phyloP scores from a whole-genome alignment of 2,888 invertebrate genomes.

The Heliconius sara region DNA sequence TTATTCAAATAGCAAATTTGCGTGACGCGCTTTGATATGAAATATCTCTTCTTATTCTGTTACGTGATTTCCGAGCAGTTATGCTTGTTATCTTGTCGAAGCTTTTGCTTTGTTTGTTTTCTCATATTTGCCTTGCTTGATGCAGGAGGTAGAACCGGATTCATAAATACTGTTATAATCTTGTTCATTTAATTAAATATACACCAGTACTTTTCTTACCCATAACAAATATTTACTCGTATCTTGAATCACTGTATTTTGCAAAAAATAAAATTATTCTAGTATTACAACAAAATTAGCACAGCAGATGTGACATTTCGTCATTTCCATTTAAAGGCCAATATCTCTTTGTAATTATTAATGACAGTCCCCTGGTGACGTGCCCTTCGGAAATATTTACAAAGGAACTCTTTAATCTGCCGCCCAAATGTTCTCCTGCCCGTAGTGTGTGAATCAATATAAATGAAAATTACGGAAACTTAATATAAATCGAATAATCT shows the following conservation, averaged over 20 bases:
- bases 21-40: conserved; percentile 65
- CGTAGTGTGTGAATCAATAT: conserved; percentile 68
- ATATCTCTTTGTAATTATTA: conserved; percentile 76
- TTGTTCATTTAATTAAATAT: conserved; percentile 50
- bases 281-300: conserved; percentile 1
- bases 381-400: conserved; percentile 74
- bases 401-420: conserved; percentile 67
- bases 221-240: background rate
- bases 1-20: conserved; percentile 66
- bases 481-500: conserved; percentile 83
- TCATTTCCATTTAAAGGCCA: conserved; percentile 65
- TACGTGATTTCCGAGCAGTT: conserved; percentile 61
- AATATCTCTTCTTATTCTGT: conserved; percentile 68
- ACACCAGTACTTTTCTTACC: conserved; percentile 15
- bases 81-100: conserved; percentile 60
- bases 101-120: conserved; percentile 58
- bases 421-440: conserved; percentile 67
- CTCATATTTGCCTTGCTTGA: conserved; percentile 52
- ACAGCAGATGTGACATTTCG: conserved; percentile 71
- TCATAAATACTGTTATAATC: conserved; percentile 47
- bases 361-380: conserved; percentile 66
- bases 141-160: conserved; percentile 55
- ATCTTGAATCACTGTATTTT: background rate
- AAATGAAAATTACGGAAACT: conserved; percentile 81
- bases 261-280: background rate